A percentile compares a stretch with the other conserved stretches of the same genome.
Evolutionary conservation across 2,888 invertebrate genomes (phyloP).

Genomic region (Aspidiotus destructor): DNA sequence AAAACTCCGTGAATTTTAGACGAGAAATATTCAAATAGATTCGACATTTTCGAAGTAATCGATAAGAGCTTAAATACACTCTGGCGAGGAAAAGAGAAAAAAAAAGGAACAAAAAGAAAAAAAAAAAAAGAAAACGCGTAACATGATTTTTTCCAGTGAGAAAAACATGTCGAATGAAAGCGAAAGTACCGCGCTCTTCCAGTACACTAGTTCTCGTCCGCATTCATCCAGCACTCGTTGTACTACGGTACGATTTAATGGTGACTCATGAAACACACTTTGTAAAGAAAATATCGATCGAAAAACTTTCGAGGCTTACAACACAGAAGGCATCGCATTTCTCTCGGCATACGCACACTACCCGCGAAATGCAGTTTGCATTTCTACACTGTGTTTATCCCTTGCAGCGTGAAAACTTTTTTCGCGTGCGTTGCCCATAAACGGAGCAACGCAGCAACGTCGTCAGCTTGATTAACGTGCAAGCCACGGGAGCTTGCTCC

Average conservation of each 20-base stretch:
- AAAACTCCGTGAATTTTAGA: no score
- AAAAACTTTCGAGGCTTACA: slow-evolving; percentile 18
- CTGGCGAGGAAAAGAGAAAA: neutral
- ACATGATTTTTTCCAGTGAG: no score
- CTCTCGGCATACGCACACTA: slow-evolving; percentile 4
- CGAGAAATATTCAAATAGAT: no score
- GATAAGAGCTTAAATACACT: no score
- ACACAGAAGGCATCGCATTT: slow-evolving; percentile 29
- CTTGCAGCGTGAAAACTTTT: slow-evolving; percentile 17
- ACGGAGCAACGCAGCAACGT: neutral
- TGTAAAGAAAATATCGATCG: slow-evolving; percentile 25
- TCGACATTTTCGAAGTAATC: no score
- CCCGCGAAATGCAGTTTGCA: slow-evolving; percentile 24
- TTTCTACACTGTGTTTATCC: slow-evolving; percentile 22
- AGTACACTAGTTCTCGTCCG: neutral
- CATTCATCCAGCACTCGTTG: slow-evolving; percentile 14
- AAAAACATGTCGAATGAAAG: neutral
- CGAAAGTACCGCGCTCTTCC: neutral
- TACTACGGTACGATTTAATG: slow-evolving; percentile 12
- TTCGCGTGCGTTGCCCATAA: neutral
- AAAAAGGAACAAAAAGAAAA: neutral
- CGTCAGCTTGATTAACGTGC: neutral
- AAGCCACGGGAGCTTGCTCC: no score
- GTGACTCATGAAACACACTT: slow-evolving; percentile 25
- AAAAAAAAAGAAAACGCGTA: slow-evolving; percentile 3